phyloP scores from a whole-genome alignment of 30 jellyfish, hydroid and myxozoan genomes.

The Aurelia aurita region DNA sequence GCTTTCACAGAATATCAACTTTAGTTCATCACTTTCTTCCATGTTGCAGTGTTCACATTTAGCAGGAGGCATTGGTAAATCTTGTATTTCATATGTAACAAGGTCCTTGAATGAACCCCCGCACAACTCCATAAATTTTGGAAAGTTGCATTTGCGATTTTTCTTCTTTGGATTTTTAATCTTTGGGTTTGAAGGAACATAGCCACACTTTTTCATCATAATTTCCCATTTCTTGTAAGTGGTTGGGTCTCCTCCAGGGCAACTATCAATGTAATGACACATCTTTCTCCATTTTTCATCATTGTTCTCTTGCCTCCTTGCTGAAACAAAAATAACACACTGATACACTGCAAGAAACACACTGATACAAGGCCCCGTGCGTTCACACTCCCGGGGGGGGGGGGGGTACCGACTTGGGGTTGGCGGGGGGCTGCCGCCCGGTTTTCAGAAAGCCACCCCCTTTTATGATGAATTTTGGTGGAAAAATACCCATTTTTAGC shows the following conservation, averaged over 20 bases:
- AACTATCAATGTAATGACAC: slow-evolving; percentile 9
- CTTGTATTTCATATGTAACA: slow-evolving; percentile 31
- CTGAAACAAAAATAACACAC: not conserved
- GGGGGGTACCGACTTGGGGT: too few species aligned
- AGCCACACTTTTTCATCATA: slow-evolving; percentile 21
- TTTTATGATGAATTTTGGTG: too few species aligned
- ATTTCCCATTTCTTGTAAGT: slow-evolving; percentile 27
- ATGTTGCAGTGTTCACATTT: slow-evolving; percentile 14
- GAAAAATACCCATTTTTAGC: too few species aligned
- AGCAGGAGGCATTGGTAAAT: slow-evolving; percentile 38
- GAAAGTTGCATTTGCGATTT: slow-evolving; percentile 21
- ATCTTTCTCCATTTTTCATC: slow-evolving; percentile 21
- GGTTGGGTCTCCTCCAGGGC: slow-evolving; percentile 25
- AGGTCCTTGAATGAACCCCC: slow-evolving; percentile 22
- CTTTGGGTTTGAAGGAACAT: slow-evolving; percentile 13
- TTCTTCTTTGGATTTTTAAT: slow-evolving; percentile 20
- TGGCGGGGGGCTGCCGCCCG: too few species aligned
- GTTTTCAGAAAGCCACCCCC: too few species aligned
- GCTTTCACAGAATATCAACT: slow-evolving; percentile 27
- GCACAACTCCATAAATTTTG: slow-evolving; percentile 45
- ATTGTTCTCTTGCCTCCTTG: slow-evolving; percentile 13
- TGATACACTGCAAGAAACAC: too few species aligned
- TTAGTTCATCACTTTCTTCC: slow-evolving; percentile 3
- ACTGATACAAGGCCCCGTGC: too few species aligned
- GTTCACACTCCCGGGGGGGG: too few species aligned